phyloP scores from a whole-genome alignment of 1,140 invertebrate genomes.

The Drosophila punjabiensis region DNA sequence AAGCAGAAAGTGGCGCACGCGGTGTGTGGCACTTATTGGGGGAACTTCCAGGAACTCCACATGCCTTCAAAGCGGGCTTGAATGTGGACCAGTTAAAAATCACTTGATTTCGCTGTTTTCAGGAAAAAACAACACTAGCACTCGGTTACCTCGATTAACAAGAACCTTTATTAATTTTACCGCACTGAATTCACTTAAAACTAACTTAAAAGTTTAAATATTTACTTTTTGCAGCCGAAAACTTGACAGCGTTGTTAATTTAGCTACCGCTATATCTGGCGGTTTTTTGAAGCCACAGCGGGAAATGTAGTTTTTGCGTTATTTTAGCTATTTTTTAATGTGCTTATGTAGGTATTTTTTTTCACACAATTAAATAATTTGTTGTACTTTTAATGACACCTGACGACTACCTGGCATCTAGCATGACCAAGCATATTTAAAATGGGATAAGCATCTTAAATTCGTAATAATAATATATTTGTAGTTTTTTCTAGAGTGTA shows the following conservation, averaged over 20 bases:
- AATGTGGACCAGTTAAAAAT: constrained; percentile 7
- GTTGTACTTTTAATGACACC: too few species aligned
- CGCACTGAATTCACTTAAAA: constrained; percentile 21
- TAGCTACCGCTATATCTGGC: too few species aligned
- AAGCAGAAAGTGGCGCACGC: constrained; percentile 5
- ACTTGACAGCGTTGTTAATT: not conserved
- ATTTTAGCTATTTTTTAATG: too few species aligned
- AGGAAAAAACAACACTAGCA: not conserved
- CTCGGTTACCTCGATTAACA: not conserved
- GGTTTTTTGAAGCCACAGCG: too few species aligned
- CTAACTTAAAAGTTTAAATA: constrained; percentile 29
- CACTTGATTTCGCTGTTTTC: not conserved
- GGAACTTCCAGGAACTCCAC: constrained; percentile 32
- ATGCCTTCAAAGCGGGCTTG: constrained; percentile 8
- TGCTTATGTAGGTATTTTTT: too few species aligned
- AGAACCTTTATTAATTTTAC: not conserved
- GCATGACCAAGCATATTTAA: too few species aligned
- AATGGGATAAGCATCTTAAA: too few species aligned
- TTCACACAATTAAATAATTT: too few species aligned
- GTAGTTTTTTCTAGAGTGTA: too few species aligned
- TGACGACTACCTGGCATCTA: too few species aligned
- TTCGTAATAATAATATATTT: too few species aligned
- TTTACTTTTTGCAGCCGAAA: constrained; percentile 47
- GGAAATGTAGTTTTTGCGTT: too few species aligned
- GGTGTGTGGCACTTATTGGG: constrained; percentile 12